These are phyloP conservation scores for Catalaphyllia jardinei DNA, from an alignment of 64 coral and sea anemone genomes.

Conservation along the genomic window DNA sequence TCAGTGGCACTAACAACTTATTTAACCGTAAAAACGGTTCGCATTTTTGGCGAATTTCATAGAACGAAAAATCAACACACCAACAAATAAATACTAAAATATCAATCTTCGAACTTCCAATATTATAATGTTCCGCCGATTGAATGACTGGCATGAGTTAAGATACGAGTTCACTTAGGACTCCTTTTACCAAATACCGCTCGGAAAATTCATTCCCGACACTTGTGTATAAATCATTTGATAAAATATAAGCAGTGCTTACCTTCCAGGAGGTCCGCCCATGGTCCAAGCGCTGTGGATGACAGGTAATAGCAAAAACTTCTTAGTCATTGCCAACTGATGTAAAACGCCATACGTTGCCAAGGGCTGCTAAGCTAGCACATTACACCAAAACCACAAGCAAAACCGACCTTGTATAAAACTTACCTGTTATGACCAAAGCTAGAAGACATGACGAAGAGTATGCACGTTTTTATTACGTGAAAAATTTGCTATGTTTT, in stretches of 20 bases:
- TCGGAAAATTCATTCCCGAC: not conserved
- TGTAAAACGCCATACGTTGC: conserved; percentile 41
- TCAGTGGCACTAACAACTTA: not conserved
- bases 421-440: conserved; percentile 65
- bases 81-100: not conserved
- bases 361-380: conserved; percentile 20
- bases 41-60: not conserved
- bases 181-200: not conserved
- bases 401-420: not conserved
- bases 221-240: not conserved
- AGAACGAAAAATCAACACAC: not conserved
- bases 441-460: conserved; percentile 54
- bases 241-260: not conserved
- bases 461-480: not conserved
- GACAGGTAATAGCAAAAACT: conserved; percentile 22
- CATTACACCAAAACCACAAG: not conserved
- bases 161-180: not conserved
- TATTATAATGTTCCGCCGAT: not conserved
- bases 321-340: conserved; percentile 17
- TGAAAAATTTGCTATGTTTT: conserved; percentile 17
- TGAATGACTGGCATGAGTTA: not conserved
- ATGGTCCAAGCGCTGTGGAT: conserved; percentile 56
- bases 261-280: conserved; percentile 70
- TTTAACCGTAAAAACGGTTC: not conserved
- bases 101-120: not conserved